Conservation (phyloP, 2,888 invertebrate species). For the Tubulanus polymorphus region DNA sequence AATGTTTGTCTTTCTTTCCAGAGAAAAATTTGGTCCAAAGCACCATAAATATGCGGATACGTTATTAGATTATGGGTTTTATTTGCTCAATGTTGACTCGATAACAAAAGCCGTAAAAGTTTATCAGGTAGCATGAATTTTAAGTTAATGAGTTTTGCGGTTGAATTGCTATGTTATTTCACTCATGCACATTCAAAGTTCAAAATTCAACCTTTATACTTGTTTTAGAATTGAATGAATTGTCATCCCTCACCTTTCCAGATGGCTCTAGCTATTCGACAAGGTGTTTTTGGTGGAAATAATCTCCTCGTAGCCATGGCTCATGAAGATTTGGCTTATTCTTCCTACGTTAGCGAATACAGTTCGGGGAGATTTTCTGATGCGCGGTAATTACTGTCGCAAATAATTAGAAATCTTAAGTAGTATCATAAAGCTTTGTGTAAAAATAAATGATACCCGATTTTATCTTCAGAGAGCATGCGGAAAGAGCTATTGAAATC, state of each 20-base stretch:
- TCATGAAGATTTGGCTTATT: slow-evolving; percentile 89
- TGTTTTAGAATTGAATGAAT: no score
- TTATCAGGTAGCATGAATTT: slow-evolving; percentile 67
- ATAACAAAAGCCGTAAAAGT: slow-evolving; percentile 79
- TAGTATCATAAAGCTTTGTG: neutral
- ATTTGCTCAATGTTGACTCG: slow-evolving; percentile 81
- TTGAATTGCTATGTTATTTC: no score
- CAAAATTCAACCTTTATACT: no score
- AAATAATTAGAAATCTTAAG: neutral
- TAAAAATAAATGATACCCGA: neutral
- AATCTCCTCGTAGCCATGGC: slow-evolving; percentile 85
- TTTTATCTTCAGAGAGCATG: slow-evolving; percentile 65
- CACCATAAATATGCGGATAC: slow-evolving; percentile 83
- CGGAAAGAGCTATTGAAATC: slow-evolving; percentile 76
- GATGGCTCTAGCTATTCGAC: slow-evolving; percentile 66
- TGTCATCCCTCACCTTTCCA: slow-evolving; percentile 23
- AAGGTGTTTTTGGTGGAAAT: slow-evolving; percentile 73
- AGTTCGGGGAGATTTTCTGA: slow-evolving; percentile 79
- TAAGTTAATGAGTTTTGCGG: no score
- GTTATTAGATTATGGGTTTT: slow-evolving; percentile 85
- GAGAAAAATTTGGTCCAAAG: slow-evolving; percentile 56
- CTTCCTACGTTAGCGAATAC: slow-evolving; percentile 87
- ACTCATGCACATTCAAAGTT: no score
- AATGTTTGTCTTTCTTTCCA: slow-evolving; percentile 20
- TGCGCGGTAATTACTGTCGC: slow-evolving; percentile 62